Conservation (phyloP, 1,140 invertebrate genomes). For the Sarcophaga bullata region DNA sequence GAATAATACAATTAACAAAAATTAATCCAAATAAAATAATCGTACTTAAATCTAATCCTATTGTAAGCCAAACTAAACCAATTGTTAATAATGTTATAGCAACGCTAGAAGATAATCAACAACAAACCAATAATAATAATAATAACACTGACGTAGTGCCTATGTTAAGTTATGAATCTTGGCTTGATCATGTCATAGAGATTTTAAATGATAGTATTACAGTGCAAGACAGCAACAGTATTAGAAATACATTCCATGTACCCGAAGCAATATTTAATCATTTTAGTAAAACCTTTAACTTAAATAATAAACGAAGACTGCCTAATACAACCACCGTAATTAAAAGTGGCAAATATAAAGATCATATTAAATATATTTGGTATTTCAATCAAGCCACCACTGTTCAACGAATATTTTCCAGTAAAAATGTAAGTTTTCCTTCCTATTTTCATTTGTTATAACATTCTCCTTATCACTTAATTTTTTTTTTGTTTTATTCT, state of each 20-base stretch:
- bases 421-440: conserved; percentile 52
- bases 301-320: conserved; percentile 56
- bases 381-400: conserved; percentile 53
- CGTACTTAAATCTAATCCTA: conserved; percentile 15
- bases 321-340: conserved; percentile 50
- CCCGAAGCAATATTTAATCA: conserved; percentile 59
- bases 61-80: neutral
- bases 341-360: conserved; percentile 56
- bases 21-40: conserved; percentile 30
- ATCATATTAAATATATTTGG: conserved; percentile 57
- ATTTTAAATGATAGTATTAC: conserved; percentile 52
- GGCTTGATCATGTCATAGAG: conserved; percentile 62
- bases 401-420: conserved; percentile 56
- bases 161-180: conserved; percentile 52
- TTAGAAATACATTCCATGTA: conserved; percentile 55
- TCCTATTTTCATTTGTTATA: neutral
- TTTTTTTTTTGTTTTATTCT: neutral
- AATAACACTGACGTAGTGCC: conserved; percentile 39
- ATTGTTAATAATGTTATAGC: neutral
- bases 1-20: conserved; percentile 27
- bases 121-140: neutral
- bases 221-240: conserved; percentile 39
- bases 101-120: neutral
- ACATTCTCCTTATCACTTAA: neutral
- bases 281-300: conserved; percentile 57